Conservation (phyloP, 2,797 vertebrate genomes). For the Amphiprion clarkii region DNA sequence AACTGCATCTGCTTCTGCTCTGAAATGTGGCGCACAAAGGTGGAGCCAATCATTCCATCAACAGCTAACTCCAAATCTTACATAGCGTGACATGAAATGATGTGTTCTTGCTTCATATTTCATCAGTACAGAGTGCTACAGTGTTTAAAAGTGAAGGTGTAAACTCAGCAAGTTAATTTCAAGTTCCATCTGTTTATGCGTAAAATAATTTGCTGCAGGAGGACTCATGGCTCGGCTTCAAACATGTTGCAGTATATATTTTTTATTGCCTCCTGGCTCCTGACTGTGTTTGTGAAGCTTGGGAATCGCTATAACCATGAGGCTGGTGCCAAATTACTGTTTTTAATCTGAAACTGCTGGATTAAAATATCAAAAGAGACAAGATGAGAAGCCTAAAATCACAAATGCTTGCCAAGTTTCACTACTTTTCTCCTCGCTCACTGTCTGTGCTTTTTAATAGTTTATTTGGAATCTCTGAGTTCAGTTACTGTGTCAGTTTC, state of each 20-base stretch:
- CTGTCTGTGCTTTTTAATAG: neutral
- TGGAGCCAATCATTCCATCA: slow-evolving; percentile 29
- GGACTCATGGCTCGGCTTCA: slow-evolving; percentile 49
- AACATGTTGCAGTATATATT: slow-evolving; percentile 57
- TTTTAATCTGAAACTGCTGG: slow-evolving; percentile 41
- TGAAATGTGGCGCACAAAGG: neutral
- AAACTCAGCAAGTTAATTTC: slow-evolving; percentile 50
- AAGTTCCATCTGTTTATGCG: slow-evolving; percentile 60
- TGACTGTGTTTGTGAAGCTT: slow-evolving; percentile 63
- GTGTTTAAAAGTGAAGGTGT: slow-evolving; percentile 24
- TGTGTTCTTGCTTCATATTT: slow-evolving; percentile 18
- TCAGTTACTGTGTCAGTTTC: slow-evolving; percentile 18
- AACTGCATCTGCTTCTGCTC: slow-evolving; percentile 52
- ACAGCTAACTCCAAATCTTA: slow-evolving; percentile 24
- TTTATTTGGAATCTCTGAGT: slow-evolving; percentile 21
- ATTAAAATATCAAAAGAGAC: slow-evolving; percentile 62
- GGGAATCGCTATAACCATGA: slow-evolving; percentile 57
- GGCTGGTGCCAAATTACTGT: slow-evolving; percentile 56
- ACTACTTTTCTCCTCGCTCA: neutral
- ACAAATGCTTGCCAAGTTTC: slow-evolving; percentile 37
- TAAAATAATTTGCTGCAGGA: slow-evolving; percentile 51
- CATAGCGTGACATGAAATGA: neutral
- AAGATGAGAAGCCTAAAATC: slow-evolving; percentile 34
- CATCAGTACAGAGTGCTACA: slow-evolving; percentile 5
- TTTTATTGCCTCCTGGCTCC: slow-evolving; percentile 55